These are phyloP conservation scores for Mionectes macconnelli DNA, from an alignment of 2,113 vertebrate species.

Conservation along the genomic window DNA sequence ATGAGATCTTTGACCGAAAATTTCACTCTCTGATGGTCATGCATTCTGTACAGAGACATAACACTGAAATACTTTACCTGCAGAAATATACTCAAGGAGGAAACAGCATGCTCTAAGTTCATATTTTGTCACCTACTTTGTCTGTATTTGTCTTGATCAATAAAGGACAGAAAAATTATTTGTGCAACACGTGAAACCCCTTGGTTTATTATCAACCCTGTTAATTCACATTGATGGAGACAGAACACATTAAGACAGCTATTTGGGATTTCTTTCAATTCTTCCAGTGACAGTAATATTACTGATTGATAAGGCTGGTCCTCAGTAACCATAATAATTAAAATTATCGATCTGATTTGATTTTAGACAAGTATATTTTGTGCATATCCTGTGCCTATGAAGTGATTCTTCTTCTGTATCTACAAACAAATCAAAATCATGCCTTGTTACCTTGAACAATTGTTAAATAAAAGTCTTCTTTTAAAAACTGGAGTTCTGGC, in stretches of 20 bases:
- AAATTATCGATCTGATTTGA: neutral
- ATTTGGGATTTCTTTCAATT: neutral
- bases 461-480: neutral
- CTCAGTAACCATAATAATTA: neutral
- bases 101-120: neutral
- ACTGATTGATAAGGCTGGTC: neutral
- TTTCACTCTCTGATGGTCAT: neutral
- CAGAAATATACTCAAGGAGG: neutral
- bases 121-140: neutral
- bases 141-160: neutral
- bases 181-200: neutral
- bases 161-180: neutral
- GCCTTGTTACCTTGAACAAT: neutral
- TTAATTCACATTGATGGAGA: conserved; percentile 7
- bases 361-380: neutral
- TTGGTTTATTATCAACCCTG: neutral
- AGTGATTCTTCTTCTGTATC: neutral
- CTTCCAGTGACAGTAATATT: neutral
- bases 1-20: conserved; percentile 12
- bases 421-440: neutral
- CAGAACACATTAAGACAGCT: neutral
- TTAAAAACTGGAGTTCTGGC: neutral
- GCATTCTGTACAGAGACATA: neutral
- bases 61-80: neutral
- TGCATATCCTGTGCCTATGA: neutral